Percentiles rank a stretch among this genome's conserved stretches.
These are phyloP conservation scores for Ornithorhynchus anatinus DNA, from an alignment of 2,113 vertebrate genomes.

Conservation along the genomic window DNA sequence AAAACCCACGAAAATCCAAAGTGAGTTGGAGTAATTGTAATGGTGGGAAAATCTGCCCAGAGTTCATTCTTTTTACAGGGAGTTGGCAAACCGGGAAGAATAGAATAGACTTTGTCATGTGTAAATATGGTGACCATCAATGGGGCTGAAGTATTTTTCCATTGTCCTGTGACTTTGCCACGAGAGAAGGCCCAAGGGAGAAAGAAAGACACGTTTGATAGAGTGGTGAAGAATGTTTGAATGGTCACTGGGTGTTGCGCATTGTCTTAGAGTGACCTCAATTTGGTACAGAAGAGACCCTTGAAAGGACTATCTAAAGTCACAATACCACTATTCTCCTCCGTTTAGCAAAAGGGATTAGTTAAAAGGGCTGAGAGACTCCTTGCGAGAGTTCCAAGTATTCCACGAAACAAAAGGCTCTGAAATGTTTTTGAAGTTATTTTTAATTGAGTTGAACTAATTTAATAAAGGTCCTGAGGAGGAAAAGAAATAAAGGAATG, in stretches of 20 bases:
- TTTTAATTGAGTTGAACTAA: constrained; percentile 88
- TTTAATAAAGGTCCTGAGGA: constrained; percentile 83
- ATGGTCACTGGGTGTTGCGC: constrained; percentile 93
- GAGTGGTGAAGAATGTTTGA: constrained; percentile 94
- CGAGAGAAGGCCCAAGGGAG: constrained; percentile 84
- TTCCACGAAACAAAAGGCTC: constrained; percentile 83
- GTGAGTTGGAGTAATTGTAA: constrained; percentile 70
- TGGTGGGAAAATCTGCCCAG: constrained; percentile 77
- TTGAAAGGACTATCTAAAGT: constrained; percentile 92
- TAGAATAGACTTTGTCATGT: constrained; percentile 83
- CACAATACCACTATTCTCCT: constrained; percentile 97
- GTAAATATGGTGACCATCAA: constrained; percentile 82
- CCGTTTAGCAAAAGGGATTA: constrained; percentile 94
- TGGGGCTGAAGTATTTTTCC: constrained; percentile 80
- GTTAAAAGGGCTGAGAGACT: constrained; percentile 89
- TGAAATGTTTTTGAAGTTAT: constrained; percentile 86
- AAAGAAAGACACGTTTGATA: constrained; percentile 96
- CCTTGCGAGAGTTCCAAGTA: constrained; percentile 96
- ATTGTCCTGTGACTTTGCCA: constrained; percentile 90
- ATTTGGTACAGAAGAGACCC: constrained; percentile 99
- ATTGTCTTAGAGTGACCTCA: constrained; percentile 97
- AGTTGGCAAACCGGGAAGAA: constrained; percentile 75
- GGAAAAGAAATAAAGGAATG: constrained; percentile 79
- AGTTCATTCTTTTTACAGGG: constrained; percentile 65
- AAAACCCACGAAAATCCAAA: constrained; percentile 56